Conservation (phyloP, 1,140 invertebrate species). For the Cyclargus thomasi region DNA sequence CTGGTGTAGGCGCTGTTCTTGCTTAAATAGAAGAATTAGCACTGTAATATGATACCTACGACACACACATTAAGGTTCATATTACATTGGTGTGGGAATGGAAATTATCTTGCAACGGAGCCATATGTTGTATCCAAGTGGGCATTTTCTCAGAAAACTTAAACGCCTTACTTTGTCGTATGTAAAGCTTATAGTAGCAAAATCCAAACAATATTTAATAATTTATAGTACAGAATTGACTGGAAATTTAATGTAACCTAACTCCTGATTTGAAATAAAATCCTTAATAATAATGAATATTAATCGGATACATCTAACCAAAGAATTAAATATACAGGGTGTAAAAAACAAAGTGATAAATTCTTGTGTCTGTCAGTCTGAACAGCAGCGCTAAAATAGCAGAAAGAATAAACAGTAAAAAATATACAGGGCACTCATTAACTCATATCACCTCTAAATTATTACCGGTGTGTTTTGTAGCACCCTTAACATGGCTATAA, state of each 20-base stretch:
- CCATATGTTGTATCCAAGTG: slow-evolving; percentile 23
- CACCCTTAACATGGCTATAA: no score
- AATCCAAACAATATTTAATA: not conserved
- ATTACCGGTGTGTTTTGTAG: no score
- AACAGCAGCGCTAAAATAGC: no score
- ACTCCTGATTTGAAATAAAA: no score
- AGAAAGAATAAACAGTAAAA: no score
- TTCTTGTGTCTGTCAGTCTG: no score
- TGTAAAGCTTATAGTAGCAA: not conserved
- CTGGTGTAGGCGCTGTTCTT: slow-evolving; percentile 27
- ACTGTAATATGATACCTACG: slow-evolving; percentile 17
- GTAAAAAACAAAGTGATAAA: no score
- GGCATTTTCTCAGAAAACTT: slow-evolving; percentile 7
- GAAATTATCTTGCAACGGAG: slow-evolving; percentile 22
- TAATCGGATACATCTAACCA: no score
- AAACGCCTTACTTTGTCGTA: slow-evolving; percentile 3
- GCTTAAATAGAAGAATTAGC: slow-evolving; percentile 23
- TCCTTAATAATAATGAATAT: no score
- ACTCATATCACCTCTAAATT: no score
- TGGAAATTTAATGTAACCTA: not conserved
- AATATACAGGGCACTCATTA: no score
- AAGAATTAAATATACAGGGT: no score
- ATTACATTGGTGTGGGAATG: slow-evolving; percentile 5
- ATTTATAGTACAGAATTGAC: not conserved
- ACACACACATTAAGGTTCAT: slow-evolving; percentile 12